Conservation (phyloP, 2,888 invertebrate genomes). For the Oxyteleia sp. region DNA sequence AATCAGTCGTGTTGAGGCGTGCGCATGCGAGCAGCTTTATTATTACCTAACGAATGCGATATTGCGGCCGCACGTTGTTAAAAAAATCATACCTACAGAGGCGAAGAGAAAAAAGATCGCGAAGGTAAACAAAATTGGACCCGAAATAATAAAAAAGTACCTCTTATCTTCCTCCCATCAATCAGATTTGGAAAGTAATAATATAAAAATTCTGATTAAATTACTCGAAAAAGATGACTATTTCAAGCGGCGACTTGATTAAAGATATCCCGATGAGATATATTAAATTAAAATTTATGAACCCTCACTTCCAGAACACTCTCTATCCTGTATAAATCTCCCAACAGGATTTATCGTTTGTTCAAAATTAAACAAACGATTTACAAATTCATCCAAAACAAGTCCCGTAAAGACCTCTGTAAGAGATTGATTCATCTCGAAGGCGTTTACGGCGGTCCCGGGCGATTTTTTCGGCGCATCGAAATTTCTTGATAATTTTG, state of each 20-base stretch:
- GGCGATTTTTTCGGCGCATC: neutral
- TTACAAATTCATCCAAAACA: neutral
- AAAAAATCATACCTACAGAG: constrained; percentile 17
- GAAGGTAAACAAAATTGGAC: constrained; percentile 34
- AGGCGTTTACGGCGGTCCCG: too few relatives aligned
- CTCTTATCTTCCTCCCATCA: constrained; percentile 15
- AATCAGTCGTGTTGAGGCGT: constrained; percentile 82
- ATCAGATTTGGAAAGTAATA: constrained; percentile 34
- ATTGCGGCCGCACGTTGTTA: constrained; percentile 76
- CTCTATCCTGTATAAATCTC: constrained; percentile 15
- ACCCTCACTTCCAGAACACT: constrained; percentile 4
- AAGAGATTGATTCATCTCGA: too few relatives aligned
- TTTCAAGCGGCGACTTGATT: constrained; percentile 13
- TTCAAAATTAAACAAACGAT: constrained; percentile 2
- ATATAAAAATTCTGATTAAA: constrained; percentile 33
- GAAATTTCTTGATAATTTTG: constrained; percentile 35
- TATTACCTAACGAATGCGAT: constrained; percentile 84
- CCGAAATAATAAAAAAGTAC: constrained; percentile 11
- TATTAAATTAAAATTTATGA: constrained; percentile 32
- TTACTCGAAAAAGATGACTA: constrained; percentile 18
- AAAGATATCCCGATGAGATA: constrained; percentile 28
- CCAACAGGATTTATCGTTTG: neutral
- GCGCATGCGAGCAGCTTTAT: constrained; percentile 83
- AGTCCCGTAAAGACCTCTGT: too few relatives aligned
- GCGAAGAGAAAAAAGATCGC: constrained; percentile 24